phyloP scores from a whole-genome alignment of 2,113 vertebrate genomes.

The Ctenodactylus gundi region DNA sequence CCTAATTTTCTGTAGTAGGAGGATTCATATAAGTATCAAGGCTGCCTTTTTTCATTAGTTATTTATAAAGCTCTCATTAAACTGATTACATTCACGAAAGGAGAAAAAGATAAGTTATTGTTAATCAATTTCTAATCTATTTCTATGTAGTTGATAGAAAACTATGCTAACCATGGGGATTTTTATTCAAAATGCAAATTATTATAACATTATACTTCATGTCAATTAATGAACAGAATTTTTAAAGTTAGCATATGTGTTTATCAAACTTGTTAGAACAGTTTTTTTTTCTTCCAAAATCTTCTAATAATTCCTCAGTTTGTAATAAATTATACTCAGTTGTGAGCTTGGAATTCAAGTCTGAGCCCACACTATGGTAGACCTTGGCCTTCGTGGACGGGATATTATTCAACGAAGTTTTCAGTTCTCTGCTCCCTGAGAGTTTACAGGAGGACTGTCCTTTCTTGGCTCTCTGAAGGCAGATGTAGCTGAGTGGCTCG shows the following conservation, averaged over 20 bases:
- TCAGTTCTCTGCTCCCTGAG: too few relatives aligned
- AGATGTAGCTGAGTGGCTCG: background rate
- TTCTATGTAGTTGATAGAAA: background rate
- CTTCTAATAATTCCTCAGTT: background rate
- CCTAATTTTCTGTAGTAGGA: background rate
- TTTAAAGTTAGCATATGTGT: background rate
- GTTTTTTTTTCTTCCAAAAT: background rate
- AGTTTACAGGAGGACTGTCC: fast-evolving
- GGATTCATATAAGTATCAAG: background rate
- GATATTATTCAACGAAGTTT: fast-evolving
- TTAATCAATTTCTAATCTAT: constrained; percentile 48
- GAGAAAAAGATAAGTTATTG: background rate
- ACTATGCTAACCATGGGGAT: background rate
- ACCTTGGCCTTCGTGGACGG: fast-evolving
- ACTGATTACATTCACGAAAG: constrained; percentile 11
- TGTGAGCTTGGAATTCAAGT: background rate
- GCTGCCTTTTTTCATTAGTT: constrained; percentile 32
- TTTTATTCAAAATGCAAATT: constrained; percentile 10
- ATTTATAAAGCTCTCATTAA: constrained; percentile 55
- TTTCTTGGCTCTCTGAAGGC: background rate
- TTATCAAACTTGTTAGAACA: background rate
- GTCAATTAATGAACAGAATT: background rate
- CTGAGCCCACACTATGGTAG: fast-evolving
- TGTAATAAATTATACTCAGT: background rate
- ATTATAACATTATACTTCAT: background rate